These are phyloP conservation scores for Xenopus tropicalis DNA, from an alignment of 2,113 vertebrate species.

Conservation along the genomic window DNA sequence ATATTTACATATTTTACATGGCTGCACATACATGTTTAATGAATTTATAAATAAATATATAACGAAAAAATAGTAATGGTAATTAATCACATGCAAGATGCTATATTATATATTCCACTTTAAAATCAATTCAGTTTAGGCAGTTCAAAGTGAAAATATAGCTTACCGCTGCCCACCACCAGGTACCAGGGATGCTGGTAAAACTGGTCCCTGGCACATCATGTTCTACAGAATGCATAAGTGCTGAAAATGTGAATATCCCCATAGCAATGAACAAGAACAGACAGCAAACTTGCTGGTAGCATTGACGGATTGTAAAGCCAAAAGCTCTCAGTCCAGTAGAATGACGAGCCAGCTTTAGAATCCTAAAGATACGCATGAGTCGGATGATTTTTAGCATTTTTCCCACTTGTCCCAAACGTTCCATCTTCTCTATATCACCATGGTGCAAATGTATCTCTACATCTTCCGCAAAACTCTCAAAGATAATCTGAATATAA, in stretches of 20 bases:
- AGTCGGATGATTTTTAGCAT: constrained; percentile 84
- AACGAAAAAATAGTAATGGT: too few relatives aligned
- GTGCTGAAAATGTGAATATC: constrained; percentile 85
- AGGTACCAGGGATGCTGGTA: constrained; percentile 84
- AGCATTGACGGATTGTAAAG: constrained; percentile 88
- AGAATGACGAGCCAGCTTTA: constrained; percentile 86
- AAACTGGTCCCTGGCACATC: constrained; percentile 80
- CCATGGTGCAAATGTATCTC: constrained; percentile 61
- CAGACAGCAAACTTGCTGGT: constrained; percentile 88
- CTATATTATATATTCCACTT: too few relatives aligned
- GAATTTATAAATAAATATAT: too few relatives aligned
- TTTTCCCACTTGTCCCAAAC: constrained; percentile 85
- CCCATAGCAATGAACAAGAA: constrained; percentile 88
- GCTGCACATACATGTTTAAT: too few relatives aligned
- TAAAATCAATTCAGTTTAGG: too few relatives aligned
- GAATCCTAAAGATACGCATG: constrained; percentile 88
- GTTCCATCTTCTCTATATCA: constrained; percentile 78
- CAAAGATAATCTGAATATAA: constrained; percentile 81
- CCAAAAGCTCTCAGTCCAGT: constrained; percentile 85
- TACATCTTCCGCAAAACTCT: constrained; percentile 66
- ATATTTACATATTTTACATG: too few relatives aligned
- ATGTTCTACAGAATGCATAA: constrained; percentile 85
- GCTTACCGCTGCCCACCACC: constrained; percentile 94
- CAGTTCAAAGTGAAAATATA: too few relatives aligned
- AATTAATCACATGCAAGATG: too few relatives aligned